phyloP scores from a whole-genome alignment of 1,140 invertebrate species.

The Tyrophagus putrescentiae region DNA sequence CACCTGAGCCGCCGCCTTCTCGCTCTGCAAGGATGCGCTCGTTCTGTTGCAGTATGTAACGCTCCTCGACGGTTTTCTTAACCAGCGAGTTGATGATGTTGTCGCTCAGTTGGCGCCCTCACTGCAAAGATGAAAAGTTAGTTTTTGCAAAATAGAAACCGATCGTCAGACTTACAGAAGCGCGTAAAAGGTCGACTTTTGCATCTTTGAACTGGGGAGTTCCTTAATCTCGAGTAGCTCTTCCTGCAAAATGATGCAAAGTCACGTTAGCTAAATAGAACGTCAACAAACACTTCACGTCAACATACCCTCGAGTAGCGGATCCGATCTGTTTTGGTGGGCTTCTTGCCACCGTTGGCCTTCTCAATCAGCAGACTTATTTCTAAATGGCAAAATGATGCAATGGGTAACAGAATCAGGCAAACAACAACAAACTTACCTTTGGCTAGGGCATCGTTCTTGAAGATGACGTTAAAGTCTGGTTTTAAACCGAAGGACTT shows the following conservation, averaged over 20 bases:
- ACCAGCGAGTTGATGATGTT: conserved; percentile 1
- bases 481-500: too few relatives aligned
- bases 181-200: not conserved
- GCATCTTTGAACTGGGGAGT: not conserved
- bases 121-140: too few relatives aligned
- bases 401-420: not conserved
- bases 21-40: too few relatives aligned
- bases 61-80: too few relatives aligned
- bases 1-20: too few relatives aligned
- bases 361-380: not conserved
- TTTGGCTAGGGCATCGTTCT: not conserved
- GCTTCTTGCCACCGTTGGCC: not conserved
- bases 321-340: not conserved
- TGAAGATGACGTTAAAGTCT: conserved; percentile 7
- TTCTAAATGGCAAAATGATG: not conserved
- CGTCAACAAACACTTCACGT: not conserved
- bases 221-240: not conserved
- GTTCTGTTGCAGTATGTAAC: too few relatives aligned
- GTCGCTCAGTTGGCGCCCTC: not conserved
- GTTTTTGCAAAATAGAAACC: not conserved
- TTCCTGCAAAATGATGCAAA: not conserved
- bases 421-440: conserved; percentile 1
- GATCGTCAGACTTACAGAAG: conserved; percentile 3
- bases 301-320: not conserved
- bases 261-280: not conserved